Conservation (phyloP, 2,888 invertebrate genomes). For the Drosophila flavopinicola region DNA sequence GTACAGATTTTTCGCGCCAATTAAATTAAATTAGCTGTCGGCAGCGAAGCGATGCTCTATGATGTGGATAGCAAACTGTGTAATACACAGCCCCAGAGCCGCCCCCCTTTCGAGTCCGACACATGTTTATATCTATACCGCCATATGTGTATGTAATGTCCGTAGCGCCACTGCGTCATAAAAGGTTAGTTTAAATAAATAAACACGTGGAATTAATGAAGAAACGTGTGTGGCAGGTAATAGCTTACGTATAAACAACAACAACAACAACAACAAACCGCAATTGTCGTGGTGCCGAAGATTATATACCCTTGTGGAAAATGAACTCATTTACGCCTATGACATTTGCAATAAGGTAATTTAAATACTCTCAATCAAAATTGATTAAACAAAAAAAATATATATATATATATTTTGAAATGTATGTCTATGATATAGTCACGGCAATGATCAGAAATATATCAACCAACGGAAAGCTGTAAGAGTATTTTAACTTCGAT, state of each 20-base stretch:
- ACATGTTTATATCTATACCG: conserved; percentile 22
- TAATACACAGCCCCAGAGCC: conserved; percentile 4
- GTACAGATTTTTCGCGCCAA: conserved; percentile 71
- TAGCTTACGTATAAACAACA: conserved; percentile 32
- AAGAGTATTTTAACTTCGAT: no score
- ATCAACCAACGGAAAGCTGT: no score
- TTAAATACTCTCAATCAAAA: not conserved
- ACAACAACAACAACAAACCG: not conserved
- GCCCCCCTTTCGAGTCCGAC: conserved; percentile 1
- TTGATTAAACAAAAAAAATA: not conserved
- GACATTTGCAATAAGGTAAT: not conserved
- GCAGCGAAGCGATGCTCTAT: conserved; percentile 40
- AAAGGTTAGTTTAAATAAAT: conserved; percentile 77
- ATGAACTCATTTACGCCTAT: not conserved
- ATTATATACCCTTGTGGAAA: not conserved
- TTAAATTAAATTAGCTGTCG: conserved; percentile 77
- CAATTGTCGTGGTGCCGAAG: conserved; percentile 5
- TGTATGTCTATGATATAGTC: no score
- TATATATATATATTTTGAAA: no score
- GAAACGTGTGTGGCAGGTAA: conserved; percentile 68
- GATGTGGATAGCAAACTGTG: conserved; percentile 47
- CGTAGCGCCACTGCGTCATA: conserved; percentile 70
- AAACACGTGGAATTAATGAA: conserved; percentile 75
- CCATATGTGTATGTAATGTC: conserved; percentile 38
- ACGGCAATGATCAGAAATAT: no score